These are phyloP conservation scores for Montipora cactus DNA, from an alignment of 64 coral and sea anemone species.

Conservation along the genomic window DNA sequence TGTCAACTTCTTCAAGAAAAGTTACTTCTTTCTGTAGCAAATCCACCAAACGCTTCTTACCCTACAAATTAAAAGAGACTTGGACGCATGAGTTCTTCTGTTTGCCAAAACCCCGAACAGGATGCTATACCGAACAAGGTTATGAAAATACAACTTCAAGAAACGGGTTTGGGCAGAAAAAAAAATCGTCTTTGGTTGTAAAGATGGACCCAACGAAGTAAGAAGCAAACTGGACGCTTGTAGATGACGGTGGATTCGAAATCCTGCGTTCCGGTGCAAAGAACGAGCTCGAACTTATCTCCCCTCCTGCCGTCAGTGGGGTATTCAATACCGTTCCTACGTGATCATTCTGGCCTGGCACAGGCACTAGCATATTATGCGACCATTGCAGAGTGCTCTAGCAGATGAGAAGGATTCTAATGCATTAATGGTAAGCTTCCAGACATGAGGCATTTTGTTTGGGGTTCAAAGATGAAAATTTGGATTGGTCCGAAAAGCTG, in stretches of 20 bases:
- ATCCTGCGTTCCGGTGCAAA: conserved; percentile 36
- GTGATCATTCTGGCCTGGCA: conserved; percentile 46
- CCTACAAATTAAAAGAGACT: conserved; percentile 38
- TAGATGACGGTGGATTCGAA: conserved; percentile 34
- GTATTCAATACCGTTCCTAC: conserved; percentile 38
- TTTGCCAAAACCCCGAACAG: conserved; percentile 23
- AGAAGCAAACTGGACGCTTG: conserved; percentile 37
- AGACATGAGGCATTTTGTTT: too few species aligned
- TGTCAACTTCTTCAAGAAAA: conserved; percentile 1
- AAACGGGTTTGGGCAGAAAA: conserved; percentile 31
- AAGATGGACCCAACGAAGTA: conserved; percentile 24
- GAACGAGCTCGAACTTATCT: conserved; percentile 20
- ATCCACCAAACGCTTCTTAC: neutral
- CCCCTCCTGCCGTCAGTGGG: neutral
- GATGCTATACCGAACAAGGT: conserved; percentile 19
- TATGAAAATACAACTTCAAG: conserved; percentile 28
- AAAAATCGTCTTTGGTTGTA: conserved; percentile 66
- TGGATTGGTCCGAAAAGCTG: too few species aligned
- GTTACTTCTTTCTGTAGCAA: neutral
- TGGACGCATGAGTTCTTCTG: conserved; percentile 60
- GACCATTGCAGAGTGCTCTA: conserved; percentile 28
- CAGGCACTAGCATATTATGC: conserved; percentile 42
- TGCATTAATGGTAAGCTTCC: too few species aligned
- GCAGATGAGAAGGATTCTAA: neutral
- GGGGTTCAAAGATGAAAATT: too few species aligned